A percentile compares a stretch with the other conserved stretches of the same genome.
phyloP scores from a whole-genome alignment of 2,113 vertebrate genomes.

The Platycercus adscitus region DNA sequence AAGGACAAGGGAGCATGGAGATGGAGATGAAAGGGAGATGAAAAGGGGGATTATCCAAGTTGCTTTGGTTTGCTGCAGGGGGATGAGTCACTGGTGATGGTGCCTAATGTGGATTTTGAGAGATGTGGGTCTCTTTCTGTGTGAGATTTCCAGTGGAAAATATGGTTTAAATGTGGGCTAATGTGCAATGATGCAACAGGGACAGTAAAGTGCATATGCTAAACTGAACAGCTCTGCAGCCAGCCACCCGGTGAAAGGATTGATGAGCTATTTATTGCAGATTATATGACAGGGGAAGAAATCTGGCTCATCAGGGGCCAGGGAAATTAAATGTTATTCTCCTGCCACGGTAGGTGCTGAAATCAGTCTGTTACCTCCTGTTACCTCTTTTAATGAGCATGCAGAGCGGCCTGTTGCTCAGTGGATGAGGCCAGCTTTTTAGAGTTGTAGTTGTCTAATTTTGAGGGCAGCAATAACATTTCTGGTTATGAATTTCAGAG shows the following conservation, averaged over 20 bases:
- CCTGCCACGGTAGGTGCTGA: slow-evolving; percentile 1
- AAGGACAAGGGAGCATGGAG: neutral
- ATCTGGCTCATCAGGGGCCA: neutral
- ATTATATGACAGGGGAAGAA: slow-evolving; percentile 11
- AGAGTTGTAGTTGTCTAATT: neutral
- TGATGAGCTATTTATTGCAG: slow-evolving; percentile 50
- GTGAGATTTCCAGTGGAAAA: slow-evolving; percentile 1
- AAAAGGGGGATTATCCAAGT: slow-evolving; percentile 5
- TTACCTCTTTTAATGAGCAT: neutral
- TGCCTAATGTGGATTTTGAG: neutral
- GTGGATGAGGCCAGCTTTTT: neutral
- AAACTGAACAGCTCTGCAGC: neutral
- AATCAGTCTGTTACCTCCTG: neutral
- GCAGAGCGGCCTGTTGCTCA: neutral
- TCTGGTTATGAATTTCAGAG: neutral
- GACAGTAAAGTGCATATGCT: slow-evolving; percentile 14
- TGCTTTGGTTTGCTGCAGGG: neutral
- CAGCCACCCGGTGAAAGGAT: neutral
- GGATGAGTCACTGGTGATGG: slow-evolving; percentile 12
- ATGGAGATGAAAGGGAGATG: neutral
- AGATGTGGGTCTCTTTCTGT: neutral
- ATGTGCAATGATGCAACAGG: neutral
- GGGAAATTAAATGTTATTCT: slow-evolving; percentile 20
- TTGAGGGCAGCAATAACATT: neutral
- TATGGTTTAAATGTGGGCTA: neutral